Evolutionary conservation across 2,797 vertebrate genomes (phyloP), one percentile per base, ranked within the genome.

Genomic region (Typhlichthys eigenmanni): DNA sequence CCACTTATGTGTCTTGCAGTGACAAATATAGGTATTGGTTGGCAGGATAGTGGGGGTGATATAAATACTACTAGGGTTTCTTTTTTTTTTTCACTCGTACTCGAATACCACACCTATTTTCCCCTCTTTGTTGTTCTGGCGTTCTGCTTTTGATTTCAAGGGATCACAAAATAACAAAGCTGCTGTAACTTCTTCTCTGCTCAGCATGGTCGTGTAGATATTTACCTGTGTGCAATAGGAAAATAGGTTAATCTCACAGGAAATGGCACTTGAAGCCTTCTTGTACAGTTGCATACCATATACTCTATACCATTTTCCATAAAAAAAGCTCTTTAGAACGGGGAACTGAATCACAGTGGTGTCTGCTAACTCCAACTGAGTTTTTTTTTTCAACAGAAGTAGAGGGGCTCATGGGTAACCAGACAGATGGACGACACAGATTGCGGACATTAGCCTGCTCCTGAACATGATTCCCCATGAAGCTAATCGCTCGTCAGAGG

Each of bases 391-490:
- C 60, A 53, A 61, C 0, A 14, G 16, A 46, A 61, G 68, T 64
- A 64, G 71, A 81, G 76, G 68, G 71, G 62, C 71, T 71, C 62
- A 78, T 69, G 69, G 76, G 64, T 84, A 85, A 84, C 75, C 81
- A 85, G 73, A 88, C 90, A 90, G 88, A 89, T 90, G 88, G 88
- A 86, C 78, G 60, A 81, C 83, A 84, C 86, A 90, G 90, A 90
- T 87, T 90, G 87, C 84, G 86, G 83, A 87, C 86, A 89, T 89
- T 91, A 89, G 85, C 76, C 81, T 66, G 82, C 83, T 87, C 87
- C 76, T 89, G 79, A 87, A 89, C 81, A 89, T 90, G 84, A 85
- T 90, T 91, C 74, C 89, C 83, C 87, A 89, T 90, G 82, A 89
- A 82, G 82, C 87, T 88, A 88, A 90, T 91, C 85, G 86, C 88